Percentiles rank a stretch among this genome's conserved stretches.
These are phyloP conservation scores for Meda fulgida DNA, from an alignment of 2,797 vertebrate genomes.

Conservation along the genomic window DNA sequence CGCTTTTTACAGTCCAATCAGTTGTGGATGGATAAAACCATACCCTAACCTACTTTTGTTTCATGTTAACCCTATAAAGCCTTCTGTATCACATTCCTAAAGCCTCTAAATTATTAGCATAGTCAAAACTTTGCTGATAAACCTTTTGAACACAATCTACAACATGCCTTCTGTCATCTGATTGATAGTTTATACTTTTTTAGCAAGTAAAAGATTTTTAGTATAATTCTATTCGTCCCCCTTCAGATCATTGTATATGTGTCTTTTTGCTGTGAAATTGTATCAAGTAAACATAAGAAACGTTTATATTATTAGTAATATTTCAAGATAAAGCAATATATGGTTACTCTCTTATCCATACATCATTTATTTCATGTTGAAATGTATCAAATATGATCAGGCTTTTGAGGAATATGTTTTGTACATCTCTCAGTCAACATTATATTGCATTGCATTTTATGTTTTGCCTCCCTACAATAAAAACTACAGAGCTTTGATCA, in stretches of 20 bases:
- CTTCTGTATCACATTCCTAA: background rate
- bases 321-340: background rate
- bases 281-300: background rate
- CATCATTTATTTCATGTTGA: background rate
- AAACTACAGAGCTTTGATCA: slow-evolving; percentile 6
- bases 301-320: background rate
- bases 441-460: background rate
- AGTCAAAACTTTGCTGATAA: background rate
- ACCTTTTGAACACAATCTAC: background rate
- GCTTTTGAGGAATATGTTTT: background rate
- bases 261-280: background rate
- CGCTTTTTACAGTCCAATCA: background rate
- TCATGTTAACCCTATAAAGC: background rate
- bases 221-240: background rate
- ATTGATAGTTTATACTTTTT: background rate
- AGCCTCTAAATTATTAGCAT: background rate
- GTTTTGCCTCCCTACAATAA: background rate
- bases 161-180: background rate
- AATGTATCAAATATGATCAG: background rate
- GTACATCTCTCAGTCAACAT: background rate
- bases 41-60: background rate
- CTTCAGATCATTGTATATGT: background rate
- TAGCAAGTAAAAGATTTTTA: background rate
- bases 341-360: background rate
- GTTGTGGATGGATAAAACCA: background rate